Base-by-base conservation (phyloP, 2,888 invertebrate genomes). In the Heliconius sara region DNA sequence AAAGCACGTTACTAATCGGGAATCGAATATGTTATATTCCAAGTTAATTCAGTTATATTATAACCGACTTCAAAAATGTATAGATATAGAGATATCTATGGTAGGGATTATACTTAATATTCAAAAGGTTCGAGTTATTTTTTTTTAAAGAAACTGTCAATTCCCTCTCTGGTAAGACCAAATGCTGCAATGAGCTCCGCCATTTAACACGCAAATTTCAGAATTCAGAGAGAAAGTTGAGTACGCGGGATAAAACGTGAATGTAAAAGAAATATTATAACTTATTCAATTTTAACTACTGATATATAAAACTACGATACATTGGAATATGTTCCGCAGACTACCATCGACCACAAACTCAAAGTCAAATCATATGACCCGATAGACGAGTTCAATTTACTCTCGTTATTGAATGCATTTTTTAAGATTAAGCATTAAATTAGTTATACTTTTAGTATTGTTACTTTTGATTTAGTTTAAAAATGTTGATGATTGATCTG, bases 251-350 rank as follows among this genome's bases (percentile, higher is more conserved):
- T 57, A 57, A 6, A 57, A 22, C 19, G 7, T 22, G 22, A 57
- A 57, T 22, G 22, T 57, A 16, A 57, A 57, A 7, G 1, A 19
- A 57, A 47, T 47, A 47, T 16, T 19, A 22, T 7, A 57, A 3
- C 47, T 0, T 27, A 27, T 16, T 6, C 6, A 65, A 27, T 65
- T 4, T 27, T 65, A 65, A 65, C 27, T 27, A 65, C 6, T 27
- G 27, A 57, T 63, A 7, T 22, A 74, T 39, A 19, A 16, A 65
- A 65, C 7, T 12, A 1, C 34, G 2, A 63, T 63, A 74, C 60
- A 43, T 39, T 65, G 83, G 83, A 83, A 83, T 82, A 76, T 68
- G 71, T 80, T 82, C 80, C 79, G 79, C 79, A 81, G 82, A 76
- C 57, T 22, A 39, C 3, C 52, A 52, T 22, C n/a, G 66, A 47